phyloP scores from a whole-genome alignment of 2,797 vertebrate species.

The Okamejei kenojei region DNA sequence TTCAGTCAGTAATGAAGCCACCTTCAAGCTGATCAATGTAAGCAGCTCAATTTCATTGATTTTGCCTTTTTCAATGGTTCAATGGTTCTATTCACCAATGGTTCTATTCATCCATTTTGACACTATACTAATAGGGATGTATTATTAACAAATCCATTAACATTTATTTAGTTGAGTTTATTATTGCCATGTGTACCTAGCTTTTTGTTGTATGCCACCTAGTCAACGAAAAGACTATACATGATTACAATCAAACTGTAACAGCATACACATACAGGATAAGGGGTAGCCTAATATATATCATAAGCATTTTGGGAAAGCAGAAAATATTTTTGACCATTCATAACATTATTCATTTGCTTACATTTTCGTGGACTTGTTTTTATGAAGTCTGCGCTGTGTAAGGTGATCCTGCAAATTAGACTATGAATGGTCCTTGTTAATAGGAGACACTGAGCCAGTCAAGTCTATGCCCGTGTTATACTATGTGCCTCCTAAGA shows the following conservation, averaged over 20 bases:
- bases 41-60: background rate
- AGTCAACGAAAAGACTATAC: too few species aligned
- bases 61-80: background rate
- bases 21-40: background rate
- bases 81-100: background rate
- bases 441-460: background rate
- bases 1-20: background rate
- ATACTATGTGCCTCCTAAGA: background rate
- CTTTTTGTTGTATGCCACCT: too few species aligned
- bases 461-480: background rate
- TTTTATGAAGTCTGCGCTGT: background rate
- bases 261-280: too few species aligned
- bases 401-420: background rate
- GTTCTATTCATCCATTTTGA: background rate
- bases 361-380: background rate
- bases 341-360: background rate
- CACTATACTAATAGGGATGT: too few species aligned
- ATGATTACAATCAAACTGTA: too few species aligned
- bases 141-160: too few species aligned
- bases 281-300: too few species aligned
- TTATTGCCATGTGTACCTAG: too few species aligned
- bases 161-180: too few species aligned
- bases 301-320: background rate
- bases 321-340: background rate
- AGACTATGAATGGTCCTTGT: background rate